Evolutionary conservation across 2,113 vertebrate genomes (phyloP).

Genomic region (Nanger granti): DNA sequence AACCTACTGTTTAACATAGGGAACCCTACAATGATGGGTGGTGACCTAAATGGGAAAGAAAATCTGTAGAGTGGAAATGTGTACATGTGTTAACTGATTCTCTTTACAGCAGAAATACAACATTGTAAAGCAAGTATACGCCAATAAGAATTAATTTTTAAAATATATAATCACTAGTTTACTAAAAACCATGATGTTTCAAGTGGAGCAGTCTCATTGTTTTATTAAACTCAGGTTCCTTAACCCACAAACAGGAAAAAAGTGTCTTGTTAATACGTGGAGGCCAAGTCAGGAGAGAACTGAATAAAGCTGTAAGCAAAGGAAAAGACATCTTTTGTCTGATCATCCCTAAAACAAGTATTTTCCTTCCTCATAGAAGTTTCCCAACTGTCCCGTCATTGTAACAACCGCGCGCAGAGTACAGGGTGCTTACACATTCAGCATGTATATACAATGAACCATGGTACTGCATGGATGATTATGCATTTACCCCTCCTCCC

Average conservation of each 20-base stretch:
- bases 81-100: neutral
- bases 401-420: neutral
- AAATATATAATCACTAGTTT: neutral
- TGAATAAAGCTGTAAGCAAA: too few relatives aligned
- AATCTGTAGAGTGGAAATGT: neutral
- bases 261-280: neutral
- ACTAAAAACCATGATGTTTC: conserved; percentile 12
- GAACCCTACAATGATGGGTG: neutral
- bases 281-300: neutral
- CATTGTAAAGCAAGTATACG: neutral
- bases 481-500: too few relatives aligned
- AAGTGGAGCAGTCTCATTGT: neutral
- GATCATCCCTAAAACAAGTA: neutral
- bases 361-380: fast-evolving
- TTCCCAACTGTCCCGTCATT: neutral
- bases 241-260: neutral
- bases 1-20: neutral
- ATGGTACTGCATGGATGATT: fast-evolving
- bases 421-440: neutral
- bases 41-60: neutral
- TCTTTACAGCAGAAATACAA: neutral
- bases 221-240: conserved; percentile 36
- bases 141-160: neutral
- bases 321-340: neutral
- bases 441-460: neutral